Evolutionary conservation across 1,140 invertebrate species (phyloP), one percentile per base, ranked within the genome.

Genomic region (Bombus cullumanus): DNA sequence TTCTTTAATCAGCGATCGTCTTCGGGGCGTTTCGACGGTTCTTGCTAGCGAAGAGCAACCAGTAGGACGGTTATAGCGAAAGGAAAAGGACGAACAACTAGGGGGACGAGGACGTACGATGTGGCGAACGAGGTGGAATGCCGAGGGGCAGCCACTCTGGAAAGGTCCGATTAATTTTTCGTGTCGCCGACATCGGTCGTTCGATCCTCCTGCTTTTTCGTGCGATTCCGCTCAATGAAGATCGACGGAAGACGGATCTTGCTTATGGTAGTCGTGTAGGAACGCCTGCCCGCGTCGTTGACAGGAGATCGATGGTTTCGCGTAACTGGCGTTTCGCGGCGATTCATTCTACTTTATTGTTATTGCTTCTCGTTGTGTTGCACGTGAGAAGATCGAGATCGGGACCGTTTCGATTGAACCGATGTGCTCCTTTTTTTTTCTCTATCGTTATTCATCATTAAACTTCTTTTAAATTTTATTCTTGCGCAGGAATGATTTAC

Each of bases 121-220:
- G 77, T 86, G 81, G 80, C 62, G 85, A 83, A 86, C 89, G 83
- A 87, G 85, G 77, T 75, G 87, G 89, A 91, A 91, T 91, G 90
- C 39, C 83, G 83, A 75, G 73, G 85, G 66, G 76, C 86, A 88
- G 85, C 83, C 80, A 80, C 84, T 77, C 80, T 87, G 78, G 39
- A 22, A 74, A 87, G 77, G 71, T 72, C 53, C 71, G 77, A 88
- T 88, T 83, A 74, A 85, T 86, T 86, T 86, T 83, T 86, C 83
- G 83, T 81, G 83, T 81, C 43, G 83, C 5, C 74, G 77, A 85
- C 83, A 81, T 81, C 43, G 83, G 77, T 85, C 53, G 83, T 81
- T 81, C 83, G 77, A 74, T 81, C 83, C 69, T 74, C 76, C 77
- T 25, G 71, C 69, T 85, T 85, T 81, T 73, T 85, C 78, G 28